Conservation (phyloP, 2,888 invertebrate genomes). For the Drosophila mettleri region DNA sequence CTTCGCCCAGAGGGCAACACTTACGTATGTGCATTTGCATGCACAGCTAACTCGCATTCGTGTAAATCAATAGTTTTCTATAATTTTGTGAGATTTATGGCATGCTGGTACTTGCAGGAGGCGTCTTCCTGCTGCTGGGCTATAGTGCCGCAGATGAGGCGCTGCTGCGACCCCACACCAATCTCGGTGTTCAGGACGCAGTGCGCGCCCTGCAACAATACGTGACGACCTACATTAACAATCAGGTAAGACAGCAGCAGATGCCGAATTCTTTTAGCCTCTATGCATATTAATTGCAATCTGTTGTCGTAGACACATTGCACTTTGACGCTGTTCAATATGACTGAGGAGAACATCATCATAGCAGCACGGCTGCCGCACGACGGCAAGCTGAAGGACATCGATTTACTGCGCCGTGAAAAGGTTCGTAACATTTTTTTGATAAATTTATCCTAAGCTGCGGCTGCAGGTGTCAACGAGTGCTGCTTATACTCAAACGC, state of each 20-base stretch:
- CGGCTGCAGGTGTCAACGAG: background rate
- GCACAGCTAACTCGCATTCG: constrained; percentile 37
- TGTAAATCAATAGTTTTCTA: constrained; percentile 54
- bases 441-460: constrained; percentile 7
- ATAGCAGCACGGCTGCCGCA: constrained; percentile 92
- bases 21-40: constrained; percentile 28
- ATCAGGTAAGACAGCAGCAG: constrained; percentile 87
- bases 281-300: constrained; percentile 48
- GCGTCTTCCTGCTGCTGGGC: constrained; percentile 94
- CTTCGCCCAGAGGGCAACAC: too few relatives aligned
- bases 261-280: background rate
- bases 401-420: constrained; percentile 89
- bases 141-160: constrained; percentile 96
- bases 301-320: constrained; percentile 90
- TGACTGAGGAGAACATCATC: constrained; percentile 95
- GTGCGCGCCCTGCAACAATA: constrained; percentile 93
- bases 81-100: constrained; percentile 63
- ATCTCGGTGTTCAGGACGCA: constrained; percentile 93
- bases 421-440: constrained; percentile 87
- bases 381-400: constrained; percentile 87
- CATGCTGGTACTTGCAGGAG: constrained; percentile 86
- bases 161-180: constrained; percentile 92
- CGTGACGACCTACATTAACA: constrained; percentile 89
- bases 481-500: constrained; percentile 7
- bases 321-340: constrained; percentile 92